Evolutionary conservation across 2,113 vertebrate species (phyloP).

Genomic region (Phodopus roborovskii): DNA sequence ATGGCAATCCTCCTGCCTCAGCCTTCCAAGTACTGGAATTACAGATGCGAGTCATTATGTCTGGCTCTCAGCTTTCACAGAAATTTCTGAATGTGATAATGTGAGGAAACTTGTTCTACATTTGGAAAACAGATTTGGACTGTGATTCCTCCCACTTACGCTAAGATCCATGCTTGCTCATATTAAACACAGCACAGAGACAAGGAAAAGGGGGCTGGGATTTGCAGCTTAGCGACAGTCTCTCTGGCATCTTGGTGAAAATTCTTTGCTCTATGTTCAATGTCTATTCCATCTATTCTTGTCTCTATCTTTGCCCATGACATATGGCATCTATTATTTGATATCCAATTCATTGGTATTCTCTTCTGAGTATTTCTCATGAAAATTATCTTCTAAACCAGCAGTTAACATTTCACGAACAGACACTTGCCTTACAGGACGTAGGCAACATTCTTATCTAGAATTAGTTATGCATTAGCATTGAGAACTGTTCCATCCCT

Average conservation of each 20-base stretch:
- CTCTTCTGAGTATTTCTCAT: conserved; percentile 16
- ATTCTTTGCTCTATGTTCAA: conserved; percentile 22
- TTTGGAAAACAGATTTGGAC: conserved; percentile 25
- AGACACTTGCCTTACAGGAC: conserved; percentile 22
- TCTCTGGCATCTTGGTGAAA: not conserved
- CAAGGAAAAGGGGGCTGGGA: not conserved
- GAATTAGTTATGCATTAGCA: not conserved
- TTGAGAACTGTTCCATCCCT: not conserved
- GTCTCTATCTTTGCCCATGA: not conserved
- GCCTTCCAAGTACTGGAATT: not conserved
- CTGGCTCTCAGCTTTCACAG: not conserved
- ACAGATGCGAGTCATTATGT: not conserved
- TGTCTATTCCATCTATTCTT: not conserved
- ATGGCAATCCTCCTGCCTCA: not conserved
- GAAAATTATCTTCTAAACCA: conserved; percentile 33
- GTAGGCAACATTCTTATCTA: not conserved
- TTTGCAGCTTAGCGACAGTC: not conserved
- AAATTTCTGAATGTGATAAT: not conserved
- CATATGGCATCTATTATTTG: not conserved
- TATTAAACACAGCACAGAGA: not conserved
- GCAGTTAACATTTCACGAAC: not conserved
- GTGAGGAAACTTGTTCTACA: not conserved
- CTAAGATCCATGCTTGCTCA: not conserved
- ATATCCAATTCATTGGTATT: not conserved
- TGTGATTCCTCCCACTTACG: not conserved